Evolutionary conservation across 92 coral and sea anemone genomes (phyloP).

Genomic region (Epizoanthus scotinus): DNA sequence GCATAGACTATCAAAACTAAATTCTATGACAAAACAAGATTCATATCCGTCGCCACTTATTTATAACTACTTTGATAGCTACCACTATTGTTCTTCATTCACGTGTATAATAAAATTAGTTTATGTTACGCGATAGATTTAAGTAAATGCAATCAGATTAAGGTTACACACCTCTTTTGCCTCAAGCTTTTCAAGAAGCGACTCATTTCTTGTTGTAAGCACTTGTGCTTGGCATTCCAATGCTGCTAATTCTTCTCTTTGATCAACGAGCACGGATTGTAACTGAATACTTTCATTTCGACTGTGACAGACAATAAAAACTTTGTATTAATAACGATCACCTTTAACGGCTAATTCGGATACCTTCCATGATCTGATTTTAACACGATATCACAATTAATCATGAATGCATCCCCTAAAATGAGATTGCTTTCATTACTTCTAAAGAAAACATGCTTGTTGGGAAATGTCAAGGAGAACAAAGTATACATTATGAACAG

Average conservation of each 20-base stretch:
- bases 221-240: conserved; percentile 2
- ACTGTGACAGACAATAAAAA: neutral
- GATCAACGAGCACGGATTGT: conserved; percentile 16
- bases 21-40: no score
- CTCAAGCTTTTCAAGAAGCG: conserved; percentile 25
- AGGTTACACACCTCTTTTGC: neutral
- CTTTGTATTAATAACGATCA: neutral
- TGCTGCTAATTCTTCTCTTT: conserved; percentile 34
- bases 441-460: neutral
- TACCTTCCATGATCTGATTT: neutral
- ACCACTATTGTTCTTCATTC: no score
- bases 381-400: no score
- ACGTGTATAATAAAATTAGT: no score
- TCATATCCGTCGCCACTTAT: no score
- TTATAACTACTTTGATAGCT: no score
- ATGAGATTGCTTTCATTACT: neutral
- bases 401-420: no score
- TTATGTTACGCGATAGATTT: no score
- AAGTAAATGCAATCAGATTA: neutral
- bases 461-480: neutral
- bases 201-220: neutral
- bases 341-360: no score
- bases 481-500: neutral
- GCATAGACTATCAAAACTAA: no score
- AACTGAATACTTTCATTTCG: conserved; percentile 13